phyloP scores from a whole-genome alignment of 2,113 vertebrate species.

The Rattus norvegicus region DNA sequence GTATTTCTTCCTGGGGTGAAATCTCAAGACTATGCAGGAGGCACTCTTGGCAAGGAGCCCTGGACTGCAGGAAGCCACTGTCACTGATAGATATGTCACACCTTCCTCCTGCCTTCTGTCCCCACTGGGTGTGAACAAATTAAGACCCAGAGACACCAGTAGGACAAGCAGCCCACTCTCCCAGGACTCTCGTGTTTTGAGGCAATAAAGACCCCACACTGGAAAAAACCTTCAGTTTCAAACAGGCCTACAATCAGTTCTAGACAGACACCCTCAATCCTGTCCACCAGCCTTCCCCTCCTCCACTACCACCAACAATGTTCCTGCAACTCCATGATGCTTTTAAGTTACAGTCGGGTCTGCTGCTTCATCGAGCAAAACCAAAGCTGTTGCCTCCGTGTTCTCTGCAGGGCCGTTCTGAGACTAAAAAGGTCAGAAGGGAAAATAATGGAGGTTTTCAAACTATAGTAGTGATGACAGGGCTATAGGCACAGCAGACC shows the following conservation, averaged over 20 bases:
- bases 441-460: background rate
- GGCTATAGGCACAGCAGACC: background rate
- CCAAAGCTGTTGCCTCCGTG: background rate
- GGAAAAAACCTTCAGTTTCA: background rate
- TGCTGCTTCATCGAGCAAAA: background rate
- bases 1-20: background rate
- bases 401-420: background rate
- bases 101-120: background rate
- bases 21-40: background rate
- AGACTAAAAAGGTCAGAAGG: background rate
- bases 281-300: background rate
- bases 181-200: background rate
- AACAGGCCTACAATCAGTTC: background rate
- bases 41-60: background rate
- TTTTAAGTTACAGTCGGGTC: conserved; percentile 24
- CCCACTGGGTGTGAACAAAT: background rate
- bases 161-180: background rate
- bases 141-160: background rate
- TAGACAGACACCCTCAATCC: fast-evolving
- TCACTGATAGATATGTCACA: background rate
- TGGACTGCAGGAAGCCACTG: background rate
- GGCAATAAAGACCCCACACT: background rate
- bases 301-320: no score
- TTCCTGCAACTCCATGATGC: conserved; percentile 27
- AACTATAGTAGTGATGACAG: no score